Conservation (phyloP, 2,113 vertebrate species). For the Megalops atlanticus region DNA sequence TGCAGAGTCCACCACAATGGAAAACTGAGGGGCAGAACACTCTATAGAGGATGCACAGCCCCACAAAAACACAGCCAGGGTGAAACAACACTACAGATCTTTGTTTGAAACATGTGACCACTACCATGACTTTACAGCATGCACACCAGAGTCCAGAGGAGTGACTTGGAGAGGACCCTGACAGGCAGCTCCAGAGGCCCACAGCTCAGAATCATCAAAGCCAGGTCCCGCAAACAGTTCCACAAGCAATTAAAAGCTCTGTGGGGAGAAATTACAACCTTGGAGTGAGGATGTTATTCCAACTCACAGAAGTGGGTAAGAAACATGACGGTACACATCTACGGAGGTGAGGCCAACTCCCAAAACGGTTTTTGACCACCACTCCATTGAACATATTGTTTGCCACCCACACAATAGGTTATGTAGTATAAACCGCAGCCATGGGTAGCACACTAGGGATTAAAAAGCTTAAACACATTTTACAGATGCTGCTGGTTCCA, state of each 20-base stretch:
- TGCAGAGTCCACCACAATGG: too few relatives aligned
- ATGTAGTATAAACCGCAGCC: background rate
- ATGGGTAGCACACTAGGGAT: background rate
- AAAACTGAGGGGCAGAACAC: background rate
- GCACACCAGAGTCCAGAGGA: background rate
- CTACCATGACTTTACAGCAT: background rate
- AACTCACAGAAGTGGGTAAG: background rate
- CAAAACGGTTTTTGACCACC: background rate
- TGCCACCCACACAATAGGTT: background rate
- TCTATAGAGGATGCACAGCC: background rate
- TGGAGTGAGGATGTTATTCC: background rate
- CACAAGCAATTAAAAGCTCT: constrained; percentile 1
- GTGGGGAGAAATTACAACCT: background rate
- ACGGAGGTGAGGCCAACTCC: background rate
- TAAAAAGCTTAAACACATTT: background rate
- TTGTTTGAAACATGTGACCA: background rate
- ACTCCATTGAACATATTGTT: background rate
- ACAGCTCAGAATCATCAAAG: background rate
- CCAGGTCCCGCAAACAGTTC: constrained; percentile 15
- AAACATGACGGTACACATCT: constrained; percentile 1
- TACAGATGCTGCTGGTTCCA: background rate
- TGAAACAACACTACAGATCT: background rate
- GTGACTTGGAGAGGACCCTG: background rate
- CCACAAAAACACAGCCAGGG: background rate
- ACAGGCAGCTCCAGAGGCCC: background rate